Evolutionary conservation across 2,797 vertebrate species (phyloP).

Genomic region (Acanthopagrus latus): DNA sequence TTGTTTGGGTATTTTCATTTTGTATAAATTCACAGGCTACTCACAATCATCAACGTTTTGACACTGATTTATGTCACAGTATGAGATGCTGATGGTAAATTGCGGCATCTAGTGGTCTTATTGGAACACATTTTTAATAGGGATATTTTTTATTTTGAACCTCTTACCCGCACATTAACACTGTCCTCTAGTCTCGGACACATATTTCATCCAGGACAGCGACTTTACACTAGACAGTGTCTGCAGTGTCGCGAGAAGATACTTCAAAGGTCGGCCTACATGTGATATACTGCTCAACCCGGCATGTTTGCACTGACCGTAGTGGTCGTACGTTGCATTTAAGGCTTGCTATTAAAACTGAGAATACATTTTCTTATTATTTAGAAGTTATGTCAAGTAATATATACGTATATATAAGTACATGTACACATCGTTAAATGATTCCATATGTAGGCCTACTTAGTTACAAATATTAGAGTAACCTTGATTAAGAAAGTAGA

Average conservation of each 20-base stretch:
- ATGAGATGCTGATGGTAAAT: neutral
- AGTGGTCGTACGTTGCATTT: neutral
- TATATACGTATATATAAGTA: no score
- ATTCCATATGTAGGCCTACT: no score
- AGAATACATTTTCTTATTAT: neutral
- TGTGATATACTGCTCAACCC: no score
- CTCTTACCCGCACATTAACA: neutral
- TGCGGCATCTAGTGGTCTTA: conserved; percentile 30
- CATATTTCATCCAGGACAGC: neutral
- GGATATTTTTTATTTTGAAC: neutral
- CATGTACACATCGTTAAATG: no score
- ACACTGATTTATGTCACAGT: neutral
- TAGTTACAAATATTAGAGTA: no score
- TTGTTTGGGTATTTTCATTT: neutral
- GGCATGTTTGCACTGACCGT: no score
- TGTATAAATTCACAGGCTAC: no score
- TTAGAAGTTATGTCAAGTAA: neutral
- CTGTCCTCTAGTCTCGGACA: neutral
- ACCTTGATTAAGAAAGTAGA: no score
- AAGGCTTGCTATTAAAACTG: neutral
- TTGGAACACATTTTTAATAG: neutral
- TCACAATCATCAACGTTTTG: neutral
- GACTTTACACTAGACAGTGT: neutral
- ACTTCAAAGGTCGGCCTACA: neutral
- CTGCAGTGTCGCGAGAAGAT: neutral